A percentile compares a stretch with the other conserved stretches of the same genome.
phyloP scores from a whole-genome alignment of 2,888 invertebrate species.

The Zaprionus lineosus region DNA sequence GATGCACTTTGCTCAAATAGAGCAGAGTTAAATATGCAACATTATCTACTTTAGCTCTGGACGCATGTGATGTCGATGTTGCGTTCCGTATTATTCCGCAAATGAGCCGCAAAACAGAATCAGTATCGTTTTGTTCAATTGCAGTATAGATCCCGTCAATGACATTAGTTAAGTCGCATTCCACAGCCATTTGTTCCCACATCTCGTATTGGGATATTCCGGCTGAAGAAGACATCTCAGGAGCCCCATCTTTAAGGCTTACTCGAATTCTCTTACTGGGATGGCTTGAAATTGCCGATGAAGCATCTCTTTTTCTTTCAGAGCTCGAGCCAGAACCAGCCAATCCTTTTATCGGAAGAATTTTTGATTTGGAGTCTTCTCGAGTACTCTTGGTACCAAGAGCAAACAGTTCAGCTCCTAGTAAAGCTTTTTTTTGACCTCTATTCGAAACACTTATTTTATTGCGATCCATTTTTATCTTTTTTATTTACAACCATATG shows the following conservation, averaged over 20 bases:
- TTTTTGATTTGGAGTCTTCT: slow-evolving; percentile 80
- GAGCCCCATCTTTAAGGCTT: slow-evolving; percentile 80
- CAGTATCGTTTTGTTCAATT: slow-evolving; percentile 90
- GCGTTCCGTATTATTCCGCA: slow-evolving; percentile 93
- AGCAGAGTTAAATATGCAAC: slow-evolving; percentile 90
- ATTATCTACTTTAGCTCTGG: slow-evolving; percentile 91
- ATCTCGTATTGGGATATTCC: slow-evolving; percentile 69
- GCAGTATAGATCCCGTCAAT: slow-evolving; percentile 90
- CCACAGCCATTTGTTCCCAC: slow-evolving; percentile 89
- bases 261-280: slow-evolving; percentile 86
- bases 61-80: slow-evolving; percentile 86
- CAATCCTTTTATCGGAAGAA: slow-evolving; percentile 67
- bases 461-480: slow-evolving; percentile 57
- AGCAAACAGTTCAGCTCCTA: slow-evolving; percentile 92
- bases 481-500: background rate
- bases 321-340: slow-evolving; percentile 67
- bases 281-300: slow-evolving; percentile 83
- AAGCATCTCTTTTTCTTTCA: slow-evolving; percentile 89
- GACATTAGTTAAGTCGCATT: slow-evolving; percentile 91
- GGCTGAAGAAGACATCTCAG: slow-evolving; percentile 80
- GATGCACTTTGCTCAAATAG: slow-evolving; percentile 90
- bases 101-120: slow-evolving; percentile 90
- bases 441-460: slow-evolving; percentile 53
- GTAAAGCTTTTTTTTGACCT: slow-evolving; percentile 82
- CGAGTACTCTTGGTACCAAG: slow-evolving; percentile 88